Evolutionary conservation across 2,797 vertebrate species (phyloP).

Genomic region (Gallirallus australis): DNA sequence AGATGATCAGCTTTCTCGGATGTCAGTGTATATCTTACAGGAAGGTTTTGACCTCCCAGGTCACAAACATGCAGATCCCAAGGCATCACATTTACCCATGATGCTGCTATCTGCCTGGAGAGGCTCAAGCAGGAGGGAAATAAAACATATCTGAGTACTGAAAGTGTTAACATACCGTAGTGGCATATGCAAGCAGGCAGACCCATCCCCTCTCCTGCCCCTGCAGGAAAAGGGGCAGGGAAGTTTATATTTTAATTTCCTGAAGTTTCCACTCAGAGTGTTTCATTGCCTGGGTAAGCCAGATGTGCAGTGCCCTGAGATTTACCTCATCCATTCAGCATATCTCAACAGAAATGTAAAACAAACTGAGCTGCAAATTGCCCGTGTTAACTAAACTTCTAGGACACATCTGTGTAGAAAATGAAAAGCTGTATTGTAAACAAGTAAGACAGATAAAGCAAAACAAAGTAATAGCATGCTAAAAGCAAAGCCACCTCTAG

Average conservation of each 20-base stretch:
- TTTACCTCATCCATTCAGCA: conserved; percentile 18
- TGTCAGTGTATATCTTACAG: neutral
- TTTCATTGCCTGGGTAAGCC: neutral
- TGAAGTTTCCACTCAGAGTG: conserved; percentile 47
- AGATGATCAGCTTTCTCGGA: neutral
- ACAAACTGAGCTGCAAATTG: conserved; percentile 27
- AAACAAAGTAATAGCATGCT: neutral
- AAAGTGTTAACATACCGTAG: conserved; percentile 42
- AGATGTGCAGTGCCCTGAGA: conserved; percentile 51
- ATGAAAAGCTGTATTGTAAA: neutral
- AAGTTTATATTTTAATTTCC: conserved; percentile 71
- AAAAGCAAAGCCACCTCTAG: neutral
- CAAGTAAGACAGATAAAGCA: neutral
- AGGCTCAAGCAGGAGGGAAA: neutral
- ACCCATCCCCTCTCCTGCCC: neutral
- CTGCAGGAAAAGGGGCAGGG: conserved; percentile 33
- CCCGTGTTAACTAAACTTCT: neutral
- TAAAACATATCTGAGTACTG: rapidly evolving
- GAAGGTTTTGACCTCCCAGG: conserved; percentile 12
- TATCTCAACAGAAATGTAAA: conserved; percentile 35
- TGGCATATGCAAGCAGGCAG: neutral
- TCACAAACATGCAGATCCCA: neutral
- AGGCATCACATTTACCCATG: neutral
- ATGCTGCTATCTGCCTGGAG: neutral
- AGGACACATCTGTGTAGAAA: neutral